Conservation (phyloP, 2,113 vertebrate species). For the Otus sunia region DNA sequence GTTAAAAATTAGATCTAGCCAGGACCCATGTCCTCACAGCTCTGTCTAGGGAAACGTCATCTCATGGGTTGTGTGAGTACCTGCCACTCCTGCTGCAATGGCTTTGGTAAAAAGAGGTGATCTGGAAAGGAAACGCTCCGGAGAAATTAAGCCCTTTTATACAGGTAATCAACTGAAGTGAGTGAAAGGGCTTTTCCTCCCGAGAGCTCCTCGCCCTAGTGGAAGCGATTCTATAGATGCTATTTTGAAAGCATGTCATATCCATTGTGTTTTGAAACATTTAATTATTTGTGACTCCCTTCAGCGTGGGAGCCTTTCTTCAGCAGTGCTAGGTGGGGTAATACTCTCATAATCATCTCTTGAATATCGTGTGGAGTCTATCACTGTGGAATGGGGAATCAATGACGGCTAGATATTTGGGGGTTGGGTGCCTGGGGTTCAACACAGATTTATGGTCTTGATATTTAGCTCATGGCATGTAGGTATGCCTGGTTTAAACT, state of each 20-base stretch:
- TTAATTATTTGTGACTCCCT: constrained; percentile 72
- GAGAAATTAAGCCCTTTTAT: constrained; percentile 65
- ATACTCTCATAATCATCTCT: not conserved
- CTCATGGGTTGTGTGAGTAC: not conserved
- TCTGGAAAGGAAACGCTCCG: constrained; percentile 30
- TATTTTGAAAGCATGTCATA: constrained; percentile 69
- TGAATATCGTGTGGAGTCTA: not conserved
- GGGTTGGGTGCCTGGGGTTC: not conserved
- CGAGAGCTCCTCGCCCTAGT: constrained; percentile 55
- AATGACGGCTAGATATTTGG: rapidly evolving
- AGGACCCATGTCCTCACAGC: not conserved
- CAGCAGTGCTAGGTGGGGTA: constrained; percentile 37
- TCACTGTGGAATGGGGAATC: not conserved
- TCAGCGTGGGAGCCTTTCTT: constrained; percentile 49
- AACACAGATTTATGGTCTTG: not conserved
- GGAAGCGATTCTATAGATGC: constrained; percentile 65
- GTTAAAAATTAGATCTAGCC: not conserved
- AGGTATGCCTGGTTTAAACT: not conserved
- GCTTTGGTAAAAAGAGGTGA: constrained; percentile 14
- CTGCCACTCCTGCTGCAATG: not conserved
- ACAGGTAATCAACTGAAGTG: constrained; percentile 65
- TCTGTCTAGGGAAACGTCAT: not conserved
- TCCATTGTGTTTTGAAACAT: constrained; percentile 68
- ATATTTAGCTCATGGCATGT: not conserved
- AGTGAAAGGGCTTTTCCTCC: constrained; percentile 66